Percentiles rank a stretch among this genome's conserved stretches.
phyloP scores from a whole-genome alignment of 1,140 invertebrate genomes.

The Idris sp. region DNA sequence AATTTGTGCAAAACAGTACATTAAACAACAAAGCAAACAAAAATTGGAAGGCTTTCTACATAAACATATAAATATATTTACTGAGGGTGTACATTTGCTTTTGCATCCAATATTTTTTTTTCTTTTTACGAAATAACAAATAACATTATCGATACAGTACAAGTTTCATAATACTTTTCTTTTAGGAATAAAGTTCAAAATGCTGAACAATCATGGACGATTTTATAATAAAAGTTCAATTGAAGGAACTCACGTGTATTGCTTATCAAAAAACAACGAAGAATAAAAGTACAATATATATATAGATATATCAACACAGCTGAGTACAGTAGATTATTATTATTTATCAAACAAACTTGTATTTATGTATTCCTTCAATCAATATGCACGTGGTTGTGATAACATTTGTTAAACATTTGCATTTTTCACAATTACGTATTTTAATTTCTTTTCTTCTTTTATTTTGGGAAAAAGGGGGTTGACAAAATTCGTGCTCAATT shows the following conservation, averaged over 20 bases:
- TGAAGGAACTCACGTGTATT: conserved; percentile 29
- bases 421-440: conserved; percentile 57
- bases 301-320: no score
- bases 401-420: conserved; percentile 45
- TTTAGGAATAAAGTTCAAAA: conserved; percentile 3
- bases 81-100: no score
- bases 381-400: conserved; percentile 14
- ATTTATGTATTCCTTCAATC: conserved; percentile 27
- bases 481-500: conserved; percentile 61
- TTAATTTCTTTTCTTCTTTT: conserved; percentile 29
- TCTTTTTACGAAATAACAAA: conserved; percentile 31
- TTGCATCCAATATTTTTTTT: no score
- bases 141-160: conserved; percentile 10
- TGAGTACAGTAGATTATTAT: no score
- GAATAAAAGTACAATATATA: conserved; percentile 2
- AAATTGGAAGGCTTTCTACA: no score
- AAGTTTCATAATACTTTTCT: conserved; percentile 8
- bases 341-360: background rate
- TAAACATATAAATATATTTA: no score
- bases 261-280: background rate
- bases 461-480: conserved; percentile 50
- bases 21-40: no score
- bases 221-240: conserved; percentile 21
- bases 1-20: no score
- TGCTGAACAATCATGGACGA: conserved; percentile 14